These are phyloP conservation scores for Beroe ovata DNA, from an alignment of 37 sponge, comb jelly and placozoan genomes.

Conservation along the genomic window DNA sequence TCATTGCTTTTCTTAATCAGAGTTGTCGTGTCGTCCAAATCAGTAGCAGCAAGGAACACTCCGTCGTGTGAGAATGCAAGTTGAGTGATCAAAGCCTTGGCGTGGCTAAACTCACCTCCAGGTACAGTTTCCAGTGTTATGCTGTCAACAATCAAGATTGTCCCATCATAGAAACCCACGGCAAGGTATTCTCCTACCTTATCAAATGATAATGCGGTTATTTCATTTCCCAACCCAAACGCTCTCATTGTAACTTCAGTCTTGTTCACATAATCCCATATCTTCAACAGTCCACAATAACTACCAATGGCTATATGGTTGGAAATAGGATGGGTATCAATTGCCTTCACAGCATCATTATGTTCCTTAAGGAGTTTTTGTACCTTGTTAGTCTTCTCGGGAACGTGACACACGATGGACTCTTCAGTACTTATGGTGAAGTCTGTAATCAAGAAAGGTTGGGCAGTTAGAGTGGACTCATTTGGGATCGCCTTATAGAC, in stretches of 20 bases:
- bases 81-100: conserved; percentile 84
- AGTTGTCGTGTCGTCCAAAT: conserved; percentile 58
- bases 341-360: conserved; percentile 75
- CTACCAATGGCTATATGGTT: conserved; percentile 74
- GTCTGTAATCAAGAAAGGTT: conserved; percentile 77
- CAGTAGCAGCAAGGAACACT: conserved; percentile 86
- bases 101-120: conserved; percentile 73
- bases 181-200: conserved; percentile 68
- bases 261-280: conserved; percentile 91
- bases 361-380: conserved; percentile 79
- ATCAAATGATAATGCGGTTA: conserved; percentile 17
- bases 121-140: conserved; percentile 76
- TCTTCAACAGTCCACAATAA: conserved; percentile 82
- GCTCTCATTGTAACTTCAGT: background rate
- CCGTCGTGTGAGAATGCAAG: conserved; percentile 93
- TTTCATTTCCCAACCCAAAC: conserved; percentile 57
- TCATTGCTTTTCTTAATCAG: conserved; percentile 33
- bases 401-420: conserved; percentile 74
- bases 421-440: conserved; percentile 70
- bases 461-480: conserved; percentile 73
- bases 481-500: conserved; percentile 39
- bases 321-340: conserved; percentile 80
- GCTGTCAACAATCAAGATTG: conserved; percentile 76
- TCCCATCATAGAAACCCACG: conserved; percentile 87
- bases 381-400: conserved; percentile 71